These are phyloP conservation scores for Oxyteleia sp. DNA, from an alignment of 2,888 invertebrate genomes.

Conservation along the genomic window DNA sequence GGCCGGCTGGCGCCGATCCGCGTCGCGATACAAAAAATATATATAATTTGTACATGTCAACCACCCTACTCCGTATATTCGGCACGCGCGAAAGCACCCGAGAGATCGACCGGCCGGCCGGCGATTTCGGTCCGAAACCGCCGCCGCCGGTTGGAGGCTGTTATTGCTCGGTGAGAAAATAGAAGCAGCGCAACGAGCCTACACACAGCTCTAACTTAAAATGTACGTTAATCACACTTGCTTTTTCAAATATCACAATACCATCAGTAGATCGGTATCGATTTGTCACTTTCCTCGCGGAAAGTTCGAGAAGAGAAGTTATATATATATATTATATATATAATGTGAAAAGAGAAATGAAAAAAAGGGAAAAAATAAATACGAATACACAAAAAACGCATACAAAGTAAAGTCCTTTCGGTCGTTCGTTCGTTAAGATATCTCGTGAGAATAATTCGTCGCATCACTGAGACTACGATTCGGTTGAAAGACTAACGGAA, in stretches of 20 bases:
- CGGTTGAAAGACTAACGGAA: slow-evolving; percentile 49
- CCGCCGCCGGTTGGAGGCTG: slow-evolving; percentile 49
- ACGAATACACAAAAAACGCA: slow-evolving; percentile 42
- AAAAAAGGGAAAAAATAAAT: slow-evolving; percentile 47
- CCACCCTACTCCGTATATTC: slow-evolving; percentile 52
- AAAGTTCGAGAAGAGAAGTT: slow-evolving; percentile 30
- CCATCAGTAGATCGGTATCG: slow-evolving; percentile 80
- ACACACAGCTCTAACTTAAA: slow-evolving; percentile 74
- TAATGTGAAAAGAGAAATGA: slow-evolving; percentile 59
- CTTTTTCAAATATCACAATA: slow-evolving; percentile 84
- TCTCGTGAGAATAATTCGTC: slow-evolving; percentile 36
- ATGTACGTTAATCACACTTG: slow-evolving; percentile 78
- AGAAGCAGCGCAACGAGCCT: slow-evolving; percentile 72
- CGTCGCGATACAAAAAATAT: slow-evolving; percentile 67
- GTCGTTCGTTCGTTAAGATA: slow-evolving; percentile 70
- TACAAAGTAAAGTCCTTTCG: slow-evolving; percentile 67
- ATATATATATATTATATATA: slow-evolving; percentile 49
- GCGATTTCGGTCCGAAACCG: slow-evolving; percentile 16
- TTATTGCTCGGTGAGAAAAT: slow-evolving; percentile 71
- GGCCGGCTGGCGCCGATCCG: slow-evolving; percentile 33
- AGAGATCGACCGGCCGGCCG: slow-evolving; percentile 56
- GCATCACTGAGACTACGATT: slow-evolving; percentile 26
- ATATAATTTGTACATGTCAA: slow-evolving; percentile 65
- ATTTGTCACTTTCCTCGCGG: slow-evolving; percentile 51
- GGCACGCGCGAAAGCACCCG: slow-evolving; percentile 70